Evolutionary conservation across 1,140 invertebrate species (phyloP).

Genomic region (Magallana angulata): DNA sequence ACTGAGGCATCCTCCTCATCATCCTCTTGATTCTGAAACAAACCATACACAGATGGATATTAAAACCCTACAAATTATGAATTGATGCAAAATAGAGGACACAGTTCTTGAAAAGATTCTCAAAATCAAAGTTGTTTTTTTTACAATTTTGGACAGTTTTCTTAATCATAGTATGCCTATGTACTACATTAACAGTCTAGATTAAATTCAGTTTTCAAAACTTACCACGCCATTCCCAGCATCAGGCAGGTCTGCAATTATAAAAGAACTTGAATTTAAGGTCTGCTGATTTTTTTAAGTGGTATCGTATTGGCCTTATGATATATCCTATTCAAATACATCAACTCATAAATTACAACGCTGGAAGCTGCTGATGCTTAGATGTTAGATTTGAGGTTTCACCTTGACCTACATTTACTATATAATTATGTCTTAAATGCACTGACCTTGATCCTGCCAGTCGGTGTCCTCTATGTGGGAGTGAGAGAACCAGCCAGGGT

Average conservation of each 20-base stretch:
- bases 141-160: background rate
- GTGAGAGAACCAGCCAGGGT: conserved; percentile 55
- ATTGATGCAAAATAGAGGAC: too few species aligned
- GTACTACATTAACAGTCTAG: background rate
- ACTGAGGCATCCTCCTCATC: conserved; percentile 64
- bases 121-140: too few species aligned
- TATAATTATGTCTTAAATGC: background rate
- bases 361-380: too few species aligned
- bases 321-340: too few species aligned
- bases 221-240: background rate
- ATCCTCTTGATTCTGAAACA: conserved; percentile 30
- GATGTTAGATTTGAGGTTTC: too few species aligned
- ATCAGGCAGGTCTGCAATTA: background rate
- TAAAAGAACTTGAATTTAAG: background rate
- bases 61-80: too few species aligned
- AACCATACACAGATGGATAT: background rate
- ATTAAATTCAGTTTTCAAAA: background rate
- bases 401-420: too few species aligned
- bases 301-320: too few species aligned
- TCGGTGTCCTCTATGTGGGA: background rate
- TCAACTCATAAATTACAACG: too few species aligned
- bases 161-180: background rate
- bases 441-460: conserved; percentile 21
- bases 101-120: too few species aligned
- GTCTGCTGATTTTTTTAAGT: too few species aligned